Evolutionary conservation across 2,113 vertebrate genomes (phyloP).

Genomic region (Theristicus caerulescens): DNA sequence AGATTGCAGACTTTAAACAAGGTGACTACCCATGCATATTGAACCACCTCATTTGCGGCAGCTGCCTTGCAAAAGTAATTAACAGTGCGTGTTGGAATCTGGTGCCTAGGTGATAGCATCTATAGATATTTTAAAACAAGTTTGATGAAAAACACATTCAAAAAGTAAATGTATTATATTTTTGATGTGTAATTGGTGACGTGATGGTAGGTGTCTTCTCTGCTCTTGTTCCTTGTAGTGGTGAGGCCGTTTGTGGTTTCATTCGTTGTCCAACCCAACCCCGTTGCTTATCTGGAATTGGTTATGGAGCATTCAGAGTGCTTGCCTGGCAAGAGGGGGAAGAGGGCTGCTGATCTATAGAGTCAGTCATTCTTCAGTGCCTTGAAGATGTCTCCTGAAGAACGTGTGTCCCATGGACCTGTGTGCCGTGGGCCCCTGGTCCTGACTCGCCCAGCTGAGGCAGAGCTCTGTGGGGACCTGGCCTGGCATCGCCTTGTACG

Average conservation of each 20-base stretch:
- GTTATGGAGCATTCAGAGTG: neutral
- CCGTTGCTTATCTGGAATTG: neutral
- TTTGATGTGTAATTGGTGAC: neutral
- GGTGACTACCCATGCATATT: neutral
- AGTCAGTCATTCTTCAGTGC: neutral
- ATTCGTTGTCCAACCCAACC: neutral
- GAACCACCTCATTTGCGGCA: neutral
- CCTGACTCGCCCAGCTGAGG: neutral
- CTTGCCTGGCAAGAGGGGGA: neutral
- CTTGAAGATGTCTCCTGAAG: neutral
- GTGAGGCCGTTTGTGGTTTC: neutral
- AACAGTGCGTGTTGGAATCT: neutral
- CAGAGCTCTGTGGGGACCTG: neutral
- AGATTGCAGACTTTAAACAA: neutral
- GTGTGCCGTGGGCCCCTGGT: neutral
- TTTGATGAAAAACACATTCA: neutral
- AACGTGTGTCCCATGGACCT: fast-evolving
- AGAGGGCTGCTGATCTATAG: neutral
- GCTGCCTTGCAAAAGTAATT: neutral
- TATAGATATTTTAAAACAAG: neutral
- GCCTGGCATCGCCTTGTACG: neutral
- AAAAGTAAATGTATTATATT: neutral
- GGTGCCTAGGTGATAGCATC: neutral
- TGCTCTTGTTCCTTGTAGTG: neutral
- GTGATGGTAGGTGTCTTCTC: neutral